These are phyloP conservation scores for Melipona beecheii DNA, from an alignment of 2,888 invertebrate species.

Conservation along the genomic window DNA sequence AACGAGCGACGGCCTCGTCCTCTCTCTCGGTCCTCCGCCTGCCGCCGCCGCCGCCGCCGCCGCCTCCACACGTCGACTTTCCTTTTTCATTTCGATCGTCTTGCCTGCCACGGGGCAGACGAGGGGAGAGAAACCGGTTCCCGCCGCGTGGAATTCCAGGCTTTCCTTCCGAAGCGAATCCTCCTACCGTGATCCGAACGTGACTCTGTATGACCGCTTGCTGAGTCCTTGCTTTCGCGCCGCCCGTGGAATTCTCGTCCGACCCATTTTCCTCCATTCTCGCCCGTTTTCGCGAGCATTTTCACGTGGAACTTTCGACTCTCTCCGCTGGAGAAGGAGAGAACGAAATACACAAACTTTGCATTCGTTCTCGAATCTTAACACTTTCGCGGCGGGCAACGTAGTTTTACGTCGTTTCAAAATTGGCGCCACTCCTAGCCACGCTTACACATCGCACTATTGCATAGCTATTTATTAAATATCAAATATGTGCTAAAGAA, in stretches of 20 bases:
- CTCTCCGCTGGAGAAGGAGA: no score
- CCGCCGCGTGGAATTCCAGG: slow-evolving; percentile 73
- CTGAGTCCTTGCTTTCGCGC: slow-evolving; percentile 13
- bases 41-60: slow-evolving; percentile 24
- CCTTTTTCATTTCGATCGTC: slow-evolving; percentile 58
- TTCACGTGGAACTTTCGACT: neutral
- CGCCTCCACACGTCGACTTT: slow-evolving; percentile 36
- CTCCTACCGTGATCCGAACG: slow-evolving; percentile 48
- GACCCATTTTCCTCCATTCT: slow-evolving; percentile 16
- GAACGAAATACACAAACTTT: no score
- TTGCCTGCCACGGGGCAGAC: slow-evolving; percentile 29
- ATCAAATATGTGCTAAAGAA: no score
- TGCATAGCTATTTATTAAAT: no score
- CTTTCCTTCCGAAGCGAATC: slow-evolving; percentile 76
- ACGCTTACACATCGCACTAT: no score
- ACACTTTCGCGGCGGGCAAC: no score
- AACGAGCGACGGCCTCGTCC: slow-evolving; percentile 51
- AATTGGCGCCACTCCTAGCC: no score
- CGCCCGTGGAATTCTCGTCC: slow-evolving; percentile 22
- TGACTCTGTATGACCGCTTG: neutral
- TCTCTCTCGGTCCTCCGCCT: slow-evolving; percentile 32
- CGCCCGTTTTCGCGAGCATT: neutral
- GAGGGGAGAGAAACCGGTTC: slow-evolving; percentile 72
- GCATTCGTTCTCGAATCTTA: no score
- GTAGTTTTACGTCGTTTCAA: no score